These are phyloP conservation scores for Eptatretus burgeri DNA, from an alignment of 2,113 vertebrate genomes.

Conservation along the genomic window DNA sequence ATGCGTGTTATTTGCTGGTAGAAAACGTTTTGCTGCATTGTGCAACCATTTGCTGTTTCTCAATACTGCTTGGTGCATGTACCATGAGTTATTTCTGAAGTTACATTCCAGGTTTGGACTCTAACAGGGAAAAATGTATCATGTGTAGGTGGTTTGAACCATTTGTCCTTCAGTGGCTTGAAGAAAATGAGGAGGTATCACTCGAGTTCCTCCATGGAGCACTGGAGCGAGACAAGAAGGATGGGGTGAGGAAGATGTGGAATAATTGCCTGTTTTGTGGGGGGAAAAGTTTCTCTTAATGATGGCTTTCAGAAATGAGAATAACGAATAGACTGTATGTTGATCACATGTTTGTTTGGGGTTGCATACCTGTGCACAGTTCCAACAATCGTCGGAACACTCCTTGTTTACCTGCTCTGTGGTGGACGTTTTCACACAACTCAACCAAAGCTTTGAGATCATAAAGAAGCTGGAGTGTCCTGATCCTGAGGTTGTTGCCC, in stretches of 20 bases:
- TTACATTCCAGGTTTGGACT: too few relatives aligned
- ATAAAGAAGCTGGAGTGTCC: constrained; percentile 92
- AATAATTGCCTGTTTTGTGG: too few relatives aligned
- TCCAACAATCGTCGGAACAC: constrained; percentile 84
- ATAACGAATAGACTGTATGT: too few relatives aligned
- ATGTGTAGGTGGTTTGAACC: constrained; percentile 74
- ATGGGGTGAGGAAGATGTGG: constrained; percentile 35
- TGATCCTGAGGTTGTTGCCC: constrained; percentile 74
- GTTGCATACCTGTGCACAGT: constrained; percentile 20
- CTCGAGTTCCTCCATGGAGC: constrained; percentile 77
- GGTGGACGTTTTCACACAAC: constrained; percentile 90
- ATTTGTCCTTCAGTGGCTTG: constrained; percentile 93
- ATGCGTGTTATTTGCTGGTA: too few relatives aligned
- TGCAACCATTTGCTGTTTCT: too few relatives aligned
- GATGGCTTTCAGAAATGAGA: too few relatives aligned
- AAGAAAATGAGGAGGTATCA: constrained; percentile 91
- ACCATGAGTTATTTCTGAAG: too few relatives aligned
- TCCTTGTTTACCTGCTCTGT: constrained; percentile 92
- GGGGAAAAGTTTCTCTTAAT: too few relatives aligned
- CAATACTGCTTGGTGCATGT: too few relatives aligned
- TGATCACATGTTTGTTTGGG: constrained; percentile 1
- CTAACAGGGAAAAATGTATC: too few relatives aligned
- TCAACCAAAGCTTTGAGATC: constrained; percentile 98
- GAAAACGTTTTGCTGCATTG: too few relatives aligned
- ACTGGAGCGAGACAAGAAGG: constrained; percentile 87